Evolutionary conservation across 2,888 invertebrate species (phyloP).

Genomic region (Hololepta plana): DNA sequence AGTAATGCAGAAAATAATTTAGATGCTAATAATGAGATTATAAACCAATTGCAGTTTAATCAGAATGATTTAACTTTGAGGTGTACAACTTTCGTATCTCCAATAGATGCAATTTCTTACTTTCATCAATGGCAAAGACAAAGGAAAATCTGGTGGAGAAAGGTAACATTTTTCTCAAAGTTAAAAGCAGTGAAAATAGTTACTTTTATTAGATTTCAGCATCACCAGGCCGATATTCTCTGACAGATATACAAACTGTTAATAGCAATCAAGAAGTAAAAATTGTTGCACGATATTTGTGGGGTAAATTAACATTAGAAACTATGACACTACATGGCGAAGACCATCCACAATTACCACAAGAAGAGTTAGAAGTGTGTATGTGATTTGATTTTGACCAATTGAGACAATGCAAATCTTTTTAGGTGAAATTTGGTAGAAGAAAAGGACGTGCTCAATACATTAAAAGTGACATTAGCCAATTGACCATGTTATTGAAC

Average conservation of each 20-base stretch:
- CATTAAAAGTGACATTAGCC: constrained; percentile 30
- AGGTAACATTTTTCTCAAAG: constrained; percentile 25
- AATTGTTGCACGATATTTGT: constrained; percentile 44
- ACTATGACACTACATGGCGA: constrained; percentile 28
- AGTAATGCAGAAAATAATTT: constrained; percentile 1
- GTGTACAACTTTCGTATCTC: constrained; percentile 29
- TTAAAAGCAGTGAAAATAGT: too few relatives aligned
- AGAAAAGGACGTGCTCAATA: constrained; percentile 21
- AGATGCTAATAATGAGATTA: neutral
- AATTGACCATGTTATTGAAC: constrained; percentile 35
- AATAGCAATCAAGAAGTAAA: constrained; percentile 33
- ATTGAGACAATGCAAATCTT: constrained; percentile 7
- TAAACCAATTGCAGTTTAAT: neutral
- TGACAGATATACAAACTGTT: constrained; percentile 37
- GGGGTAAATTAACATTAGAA: constrained; percentile 45
- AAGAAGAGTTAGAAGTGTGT: constrained; percentile 15
- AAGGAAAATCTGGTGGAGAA: constrained; percentile 74
- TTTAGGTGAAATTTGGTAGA: constrained; percentile 23
- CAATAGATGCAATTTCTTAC: constrained; percentile 36
- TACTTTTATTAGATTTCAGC: constrained; percentile 37
- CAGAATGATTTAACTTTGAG: constrained; percentile 15
- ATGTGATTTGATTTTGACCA: too few relatives aligned
- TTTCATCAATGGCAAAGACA: constrained; percentile 61
- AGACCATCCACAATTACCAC: constrained; percentile 12
- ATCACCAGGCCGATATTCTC: constrained; percentile 49